Evolutionary conservation across 2,113 vertebrate species (phyloP), one percentile per base, ranked within the genome.

Genomic region (Prochilodus magdalenae): DNA sequence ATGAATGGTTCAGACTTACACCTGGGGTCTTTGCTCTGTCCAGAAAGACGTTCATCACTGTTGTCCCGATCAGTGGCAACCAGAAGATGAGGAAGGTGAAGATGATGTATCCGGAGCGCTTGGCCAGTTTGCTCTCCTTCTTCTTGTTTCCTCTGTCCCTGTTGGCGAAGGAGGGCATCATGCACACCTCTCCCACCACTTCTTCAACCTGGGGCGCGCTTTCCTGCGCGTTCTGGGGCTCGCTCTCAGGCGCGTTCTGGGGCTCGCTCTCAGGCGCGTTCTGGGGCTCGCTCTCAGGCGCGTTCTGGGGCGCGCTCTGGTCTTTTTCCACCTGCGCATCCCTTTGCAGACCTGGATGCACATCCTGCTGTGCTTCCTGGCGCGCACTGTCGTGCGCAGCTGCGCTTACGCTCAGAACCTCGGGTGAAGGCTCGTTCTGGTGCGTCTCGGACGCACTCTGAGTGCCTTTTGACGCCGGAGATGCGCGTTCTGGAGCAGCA

Each of bases 41-140:
- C 30, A 85, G n/a, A 2, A 86, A 29, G 44, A 86, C 78, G 73
- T 93, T 93, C 53, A 90, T 16, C 26, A 94, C 51, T 49, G 91
- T 88, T 0, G 87, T 91, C 47, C 77, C 86, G 60, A 94, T 91
- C 60, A 95, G 26, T 0, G 93, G 94, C 12, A 91, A 82, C 94
- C 93, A 94, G 80, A 93, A 93, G 6, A 94, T 40, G 16, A 94
- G 78, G 79, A 94, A 94, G 13, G 93, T 92, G n/a, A 93, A 12
- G 14, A 94, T 93, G 0, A 94, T 94, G 81, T 93, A 94, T 29
- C 90, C 94, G 0, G 92, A 93, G n/a, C 93, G 93, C 72, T 93
- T 93, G 0, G 94, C 94, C 88, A 94, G 87, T 86, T 93, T 92
- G 73, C 92, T 87, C 33, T 95, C 93, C 73, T 93, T 94, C 55